Evolutionary conservation across 2,113 vertebrate genomes (phyloP).

Genomic region (Ammodytes dubius): DNA sequence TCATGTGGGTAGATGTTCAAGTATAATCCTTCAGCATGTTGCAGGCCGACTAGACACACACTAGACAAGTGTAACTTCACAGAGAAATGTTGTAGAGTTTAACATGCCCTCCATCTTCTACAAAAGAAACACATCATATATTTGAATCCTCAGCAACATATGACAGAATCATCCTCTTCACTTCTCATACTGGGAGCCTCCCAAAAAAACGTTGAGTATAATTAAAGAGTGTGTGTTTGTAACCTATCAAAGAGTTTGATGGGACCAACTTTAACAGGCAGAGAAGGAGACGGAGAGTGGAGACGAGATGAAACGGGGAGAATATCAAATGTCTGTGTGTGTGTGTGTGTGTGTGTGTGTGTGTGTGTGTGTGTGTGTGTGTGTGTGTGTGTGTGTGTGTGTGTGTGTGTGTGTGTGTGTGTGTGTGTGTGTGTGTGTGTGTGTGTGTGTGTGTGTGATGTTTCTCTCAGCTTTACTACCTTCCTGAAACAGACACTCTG

Average conservation of each 20-base stretch:
- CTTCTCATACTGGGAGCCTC: not conserved
- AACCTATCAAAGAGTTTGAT: constrained; percentile 56
- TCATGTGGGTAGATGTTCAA: not conserved
- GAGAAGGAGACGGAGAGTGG: constrained; percentile 5
- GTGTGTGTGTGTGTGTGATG: constrained; percentile 23
- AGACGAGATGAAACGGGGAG: constrained; percentile 37
- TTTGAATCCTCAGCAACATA: constrained; percentile 34
- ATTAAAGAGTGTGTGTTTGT: constrained; percentile 62
- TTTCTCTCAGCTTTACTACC: constrained; percentile 43
- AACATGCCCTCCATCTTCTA: not conserved
- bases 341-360: not conserved
- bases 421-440: no score
- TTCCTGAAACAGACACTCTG: constrained; percentile 49
- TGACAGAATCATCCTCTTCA: constrained; percentile 34
- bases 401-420: no score
- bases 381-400: no score
- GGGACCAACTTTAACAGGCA: constrained; percentile 52
- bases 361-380: no score
- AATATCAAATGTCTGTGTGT: constrained; percentile 59
- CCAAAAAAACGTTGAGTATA: constrained; percentile 44
- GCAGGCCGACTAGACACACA: constrained; percentile 16
- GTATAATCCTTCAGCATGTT: constrained; percentile 27
- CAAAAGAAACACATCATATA: constrained; percentile 9
- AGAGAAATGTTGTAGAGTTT: constrained; percentile 15
- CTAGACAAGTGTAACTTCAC: not conserved